Percentiles rank a stretch among this genome's conserved stretches.
phyloP scores from a whole-genome alignment of 2,113 vertebrate genomes.

The Ageneiosus marmoratus region DNA sequence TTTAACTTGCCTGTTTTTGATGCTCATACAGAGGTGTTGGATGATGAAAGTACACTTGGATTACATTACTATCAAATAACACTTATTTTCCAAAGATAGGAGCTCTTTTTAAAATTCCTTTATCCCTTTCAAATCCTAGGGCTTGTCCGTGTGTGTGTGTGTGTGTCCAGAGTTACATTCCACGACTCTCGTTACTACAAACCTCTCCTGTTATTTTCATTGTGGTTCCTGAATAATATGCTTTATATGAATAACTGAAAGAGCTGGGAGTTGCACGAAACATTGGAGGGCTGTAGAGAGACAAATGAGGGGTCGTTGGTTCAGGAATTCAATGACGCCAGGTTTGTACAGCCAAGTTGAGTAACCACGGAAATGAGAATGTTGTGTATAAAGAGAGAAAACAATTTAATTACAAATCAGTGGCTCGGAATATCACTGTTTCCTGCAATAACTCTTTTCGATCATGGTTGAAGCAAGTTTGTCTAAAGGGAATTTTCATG shows the following conservation, averaged over 20 bases:
- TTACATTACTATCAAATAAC: neutral
- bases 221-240: conserved; percentile 22
- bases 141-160: neutral
- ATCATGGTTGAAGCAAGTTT: neutral
- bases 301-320: conserved; percentile 10
- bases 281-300: conserved; percentile 12
- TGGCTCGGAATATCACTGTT: neutral
- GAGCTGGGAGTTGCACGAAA: neutral
- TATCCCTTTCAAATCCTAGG: neutral
- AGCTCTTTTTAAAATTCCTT: neutral
- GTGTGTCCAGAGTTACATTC: conserved; percentile 4
- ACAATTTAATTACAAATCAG: neutral
- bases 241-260: conserved; percentile 3
- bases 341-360: neutral
- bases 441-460: neutral
- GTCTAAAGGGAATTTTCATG: neutral
- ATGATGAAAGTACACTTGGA: neutral
- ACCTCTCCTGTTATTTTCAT: conserved; percentile 15
- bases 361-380: neutral
- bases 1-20: neutral
- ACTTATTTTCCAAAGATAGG: neutral
- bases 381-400: conserved; percentile 13
- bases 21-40: neutral
- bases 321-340: neutral
- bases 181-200: neutral